These are phyloP conservation scores for Goniozus legneri DNA, from an alignment of 1,140 invertebrate genomes.

Conservation along the genomic window DNA sequence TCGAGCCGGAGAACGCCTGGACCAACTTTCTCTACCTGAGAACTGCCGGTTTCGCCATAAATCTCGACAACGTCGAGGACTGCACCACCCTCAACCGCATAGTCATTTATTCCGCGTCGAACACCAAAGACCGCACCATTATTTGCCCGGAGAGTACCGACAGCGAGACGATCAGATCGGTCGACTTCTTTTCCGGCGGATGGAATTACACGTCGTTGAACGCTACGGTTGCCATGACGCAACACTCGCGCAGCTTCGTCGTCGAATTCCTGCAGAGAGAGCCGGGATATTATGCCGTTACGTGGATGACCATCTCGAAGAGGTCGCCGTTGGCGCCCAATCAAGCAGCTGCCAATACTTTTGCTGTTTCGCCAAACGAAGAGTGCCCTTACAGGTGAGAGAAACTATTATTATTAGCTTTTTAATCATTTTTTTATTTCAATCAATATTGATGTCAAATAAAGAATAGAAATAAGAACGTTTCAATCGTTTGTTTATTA, in stretches of 20 bases:
- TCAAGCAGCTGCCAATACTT: slow-evolving; percentile 44
- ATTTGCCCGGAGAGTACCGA: slow-evolving; percentile 60
- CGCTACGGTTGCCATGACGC: slow-evolving; percentile 45
- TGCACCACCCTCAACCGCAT: slow-evolving; percentile 72
- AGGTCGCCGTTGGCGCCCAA: slow-evolving; percentile 57
- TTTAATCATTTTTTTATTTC: slow-evolving; percentile 1
- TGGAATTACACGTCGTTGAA: slow-evolving; percentile 57
- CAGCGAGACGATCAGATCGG: slow-evolving; percentile 42
- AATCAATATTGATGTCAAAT: slow-evolving; percentile 5
- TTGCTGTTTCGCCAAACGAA: slow-evolving; percentile 59
- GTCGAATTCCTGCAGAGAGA: slow-evolving; percentile 70
- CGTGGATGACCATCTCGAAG: slow-evolving; percentile 77
- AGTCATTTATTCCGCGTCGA: slow-evolving; percentile 66
- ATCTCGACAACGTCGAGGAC: slow-evolving; percentile 50
- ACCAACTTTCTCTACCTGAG: slow-evolving; percentile 71
- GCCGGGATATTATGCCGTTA: slow-evolving; percentile 67
- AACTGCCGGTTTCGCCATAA: slow-evolving; percentile 63
- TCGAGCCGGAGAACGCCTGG: slow-evolving; percentile 68
- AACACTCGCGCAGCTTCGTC: slow-evolving; percentile 66
- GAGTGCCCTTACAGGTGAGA: slow-evolving; percentile 71
- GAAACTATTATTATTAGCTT: not conserved
- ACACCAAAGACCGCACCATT: slow-evolving; percentile 59
- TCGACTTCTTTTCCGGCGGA: slow-evolving; percentile 72
- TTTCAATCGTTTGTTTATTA: slow-evolving; percentile 27
- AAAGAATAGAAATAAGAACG: slow-evolving; percentile 1